Evolutionary conservation across 2,113 vertebrate genomes (phyloP).

Genomic region (Dasyprocta punctata): DNA sequence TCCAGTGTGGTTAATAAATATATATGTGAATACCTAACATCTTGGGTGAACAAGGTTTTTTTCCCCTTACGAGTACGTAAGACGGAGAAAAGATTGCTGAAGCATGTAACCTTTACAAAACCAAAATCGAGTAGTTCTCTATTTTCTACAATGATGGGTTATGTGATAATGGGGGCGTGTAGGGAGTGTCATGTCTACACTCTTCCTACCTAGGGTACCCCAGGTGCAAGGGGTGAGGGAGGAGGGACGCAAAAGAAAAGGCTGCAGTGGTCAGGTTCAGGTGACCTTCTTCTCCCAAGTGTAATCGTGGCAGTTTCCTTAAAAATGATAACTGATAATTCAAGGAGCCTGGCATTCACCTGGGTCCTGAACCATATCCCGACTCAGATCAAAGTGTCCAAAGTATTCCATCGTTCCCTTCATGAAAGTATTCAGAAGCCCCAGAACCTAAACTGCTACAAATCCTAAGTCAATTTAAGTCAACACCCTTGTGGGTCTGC

Average conservation of each 20-base stretch:
- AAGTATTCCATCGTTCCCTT: conserved; percentile 95
- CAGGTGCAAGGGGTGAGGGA: background rate
- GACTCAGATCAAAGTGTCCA: conserved; percentile 99
- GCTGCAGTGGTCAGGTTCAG: conserved; percentile 32
- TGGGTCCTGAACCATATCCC: conserved; percentile 93
- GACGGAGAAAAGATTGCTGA: conserved; percentile 75
- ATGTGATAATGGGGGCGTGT: background rate
- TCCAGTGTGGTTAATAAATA: conserved; percentile 82
- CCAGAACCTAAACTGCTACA: conserved; percentile 89
- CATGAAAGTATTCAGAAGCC: conserved; percentile 94
- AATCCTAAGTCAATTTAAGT: conserved; percentile 40
- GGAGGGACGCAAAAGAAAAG: background rate
- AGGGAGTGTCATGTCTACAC: background rate
- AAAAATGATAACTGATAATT: background rate
- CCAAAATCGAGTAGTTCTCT: conserved; percentile 46
- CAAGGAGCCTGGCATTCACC: background rate
- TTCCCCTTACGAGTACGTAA: conserved; percentile 64
- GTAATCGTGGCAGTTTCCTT: conserved; percentile 73
- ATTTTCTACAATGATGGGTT: background rate
- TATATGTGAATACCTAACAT: conserved; percentile 68
- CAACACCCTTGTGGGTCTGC: background rate
- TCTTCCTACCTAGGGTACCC: background rate
- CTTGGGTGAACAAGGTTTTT: conserved; percentile 6
- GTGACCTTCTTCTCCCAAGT: conserved; percentile 38
- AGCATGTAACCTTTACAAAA: conserved; percentile 65